phyloP scores from a whole-genome alignment of 92 coral and sea anemone species.

The Porites rus region DNA sequence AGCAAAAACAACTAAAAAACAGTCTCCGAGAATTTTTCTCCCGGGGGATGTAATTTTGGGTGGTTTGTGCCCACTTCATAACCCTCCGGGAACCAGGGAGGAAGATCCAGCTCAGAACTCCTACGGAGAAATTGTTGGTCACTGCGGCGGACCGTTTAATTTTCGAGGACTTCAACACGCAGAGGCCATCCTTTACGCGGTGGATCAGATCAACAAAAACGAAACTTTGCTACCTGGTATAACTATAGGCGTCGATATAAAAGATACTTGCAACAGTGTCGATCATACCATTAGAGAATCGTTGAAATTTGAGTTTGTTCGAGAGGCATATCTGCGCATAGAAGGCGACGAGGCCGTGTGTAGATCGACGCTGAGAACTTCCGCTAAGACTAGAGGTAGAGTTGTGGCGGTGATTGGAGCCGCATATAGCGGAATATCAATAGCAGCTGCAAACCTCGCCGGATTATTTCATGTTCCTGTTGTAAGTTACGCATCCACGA shows the following conservation, averaged over 20 bases:
- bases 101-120: slow-evolving; percentile 28
- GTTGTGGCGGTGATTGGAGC: slow-evolving; percentile 87
- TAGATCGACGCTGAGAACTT: not conserved
- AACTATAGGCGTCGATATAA: slow-evolving; percentile 72
- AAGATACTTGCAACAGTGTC: slow-evolving; percentile 80
- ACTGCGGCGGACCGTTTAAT: slow-evolving; percentile 76
- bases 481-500: slow-evolving; percentile 89
- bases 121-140: not conserved
- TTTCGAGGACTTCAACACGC: slow-evolving; percentile 78
- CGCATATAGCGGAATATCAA: slow-evolving; percentile 85
- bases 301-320: slow-evolving; percentile 69
- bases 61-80: slow-evolving; percentile 75
- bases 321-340: slow-evolving; percentile 47
- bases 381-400: not conserved
- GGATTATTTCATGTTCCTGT: slow-evolving; percentile 89
- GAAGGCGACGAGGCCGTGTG: slow-evolving; percentile 16
- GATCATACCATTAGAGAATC: slow-evolving; percentile 74
- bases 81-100: slow-evolving; percentile 49
- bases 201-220: slow-evolving; percentile 69
- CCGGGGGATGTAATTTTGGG: slow-evolving; percentile 70
- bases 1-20: not conserved
- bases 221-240: slow-evolving; percentile 69
- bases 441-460: slow-evolving; percentile 81
- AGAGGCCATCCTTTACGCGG: slow-evolving; percentile 79
- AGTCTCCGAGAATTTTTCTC: slow-evolving; percentile 20